Evolutionary conservation across 2,113 vertebrate genomes (phyloP).

Genomic region (Arothron firmamentum): DNA sequence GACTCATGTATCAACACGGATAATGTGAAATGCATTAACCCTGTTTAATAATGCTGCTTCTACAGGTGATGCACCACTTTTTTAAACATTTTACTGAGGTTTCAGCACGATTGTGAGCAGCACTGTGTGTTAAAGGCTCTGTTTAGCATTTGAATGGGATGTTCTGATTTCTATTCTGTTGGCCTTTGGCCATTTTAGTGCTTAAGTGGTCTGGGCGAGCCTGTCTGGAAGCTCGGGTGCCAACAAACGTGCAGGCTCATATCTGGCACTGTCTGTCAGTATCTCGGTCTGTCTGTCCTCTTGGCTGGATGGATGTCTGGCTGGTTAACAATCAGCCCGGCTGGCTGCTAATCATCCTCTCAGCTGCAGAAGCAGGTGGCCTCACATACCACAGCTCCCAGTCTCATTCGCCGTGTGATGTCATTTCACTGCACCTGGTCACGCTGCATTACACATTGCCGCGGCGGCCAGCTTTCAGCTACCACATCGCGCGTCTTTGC

Average conservation of each 20-base stretch:
- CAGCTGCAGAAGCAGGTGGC: slow-evolving; percentile 70
- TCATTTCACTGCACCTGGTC: slow-evolving; percentile 60
- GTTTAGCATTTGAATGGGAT: slow-evolving; percentile 74
- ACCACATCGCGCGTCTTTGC: slow-evolving; percentile 9
- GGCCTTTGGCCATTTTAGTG: slow-evolving; percentile 67
- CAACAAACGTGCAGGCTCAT: slow-evolving; percentile 52
- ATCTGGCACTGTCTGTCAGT: slow-evolving; percentile 53
- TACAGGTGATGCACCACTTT: no score
- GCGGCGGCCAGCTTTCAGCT: slow-evolving; percentile 17
- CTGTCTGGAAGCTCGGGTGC: slow-evolving; percentile 43
- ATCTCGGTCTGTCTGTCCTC: slow-evolving; percentile 34
- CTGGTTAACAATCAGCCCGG: slow-evolving; percentile 56
- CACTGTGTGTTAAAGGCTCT: slow-evolving; percentile 65
- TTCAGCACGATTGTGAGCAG: slow-evolving; percentile 60
- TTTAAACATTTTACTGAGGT: no score
- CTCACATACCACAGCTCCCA: slow-evolving; percentile 56
- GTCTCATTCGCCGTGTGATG: slow-evolving; percentile 53
- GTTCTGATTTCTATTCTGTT: slow-evolving; percentile 65
- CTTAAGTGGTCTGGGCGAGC: slow-evolving; percentile 61
- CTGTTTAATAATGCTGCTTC: no score
- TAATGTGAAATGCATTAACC: slow-evolving; percentile 23
- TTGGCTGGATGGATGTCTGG: slow-evolving; percentile 45
- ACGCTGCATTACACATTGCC: slow-evolving; percentile 22
- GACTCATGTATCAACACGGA: not conserved
- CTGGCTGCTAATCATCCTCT: slow-evolving; percentile 55